phyloP scores from a whole-genome alignment of 2,797 vertebrate genomes.

The Cyclopterus lumpus region DNA sequence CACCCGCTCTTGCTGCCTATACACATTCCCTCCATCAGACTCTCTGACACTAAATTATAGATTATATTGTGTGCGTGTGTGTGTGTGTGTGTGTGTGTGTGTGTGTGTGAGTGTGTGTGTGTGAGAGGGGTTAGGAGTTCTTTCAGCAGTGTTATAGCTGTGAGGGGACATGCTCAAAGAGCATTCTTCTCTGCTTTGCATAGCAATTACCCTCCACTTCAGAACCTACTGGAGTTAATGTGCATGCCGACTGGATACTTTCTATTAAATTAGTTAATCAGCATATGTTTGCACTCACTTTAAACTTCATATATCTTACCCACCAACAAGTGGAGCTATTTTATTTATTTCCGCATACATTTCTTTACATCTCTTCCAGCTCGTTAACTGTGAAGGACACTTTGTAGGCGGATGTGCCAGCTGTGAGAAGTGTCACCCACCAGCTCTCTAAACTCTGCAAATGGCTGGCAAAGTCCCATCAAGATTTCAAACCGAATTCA shows the following conservation, averaged over 20 bases:
- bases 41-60: slow-evolving; percentile 67
- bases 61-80: slow-evolving; percentile 43
- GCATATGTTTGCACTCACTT: slow-evolving; percentile 28
- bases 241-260: slow-evolving; percentile 39
- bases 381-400: slow-evolving; percentile 59
- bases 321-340: slow-evolving; percentile 36
- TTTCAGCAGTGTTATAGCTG: slow-evolving; percentile 48
- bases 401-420: slow-evolving; percentile 31
- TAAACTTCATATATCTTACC: slow-evolving; percentile 26
- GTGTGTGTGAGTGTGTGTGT: slow-evolving; percentile 13
- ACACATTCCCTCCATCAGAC: slow-evolving; percentile 49
- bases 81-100: neutral
- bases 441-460: slow-evolving; percentile 50
- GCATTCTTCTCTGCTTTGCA: slow-evolving; percentile 53
- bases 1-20: slow-evolving; percentile 25
- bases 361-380: slow-evolving; percentile 34
- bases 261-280: slow-evolving; percentile 46
- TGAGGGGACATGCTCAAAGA: slow-evolving; percentile 50
- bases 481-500: slow-evolving; percentile 58
- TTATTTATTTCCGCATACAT: slow-evolving; percentile 43
- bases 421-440: slow-evolving; percentile 32
- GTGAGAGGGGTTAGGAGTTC: slow-evolving; percentile 38
- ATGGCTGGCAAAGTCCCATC: slow-evolving; percentile 38
- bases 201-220: slow-evolving; percentile 57
- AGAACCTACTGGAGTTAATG: slow-evolving; percentile 48